Conservation (phyloP, 2,797 vertebrate species). For the Gouania willdenowi region DNA sequence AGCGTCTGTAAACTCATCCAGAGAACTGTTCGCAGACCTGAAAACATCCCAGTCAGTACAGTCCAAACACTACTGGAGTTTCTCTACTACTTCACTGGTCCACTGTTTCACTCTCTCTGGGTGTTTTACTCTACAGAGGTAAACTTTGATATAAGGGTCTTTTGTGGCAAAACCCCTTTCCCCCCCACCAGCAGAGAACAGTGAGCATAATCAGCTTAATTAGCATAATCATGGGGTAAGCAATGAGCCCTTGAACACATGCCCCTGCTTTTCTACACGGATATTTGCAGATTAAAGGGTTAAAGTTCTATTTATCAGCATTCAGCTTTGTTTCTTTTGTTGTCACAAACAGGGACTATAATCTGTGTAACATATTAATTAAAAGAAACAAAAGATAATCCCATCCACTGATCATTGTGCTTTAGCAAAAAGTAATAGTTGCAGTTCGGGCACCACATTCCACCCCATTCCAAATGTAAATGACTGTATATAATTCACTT, state of each 20-base stretch:
- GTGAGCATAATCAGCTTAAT: constrained; percentile 63
- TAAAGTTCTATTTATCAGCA: constrained; percentile 25
- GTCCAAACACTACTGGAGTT: too few species aligned
- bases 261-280: constrained; percentile 44
- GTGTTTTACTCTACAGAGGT: constrained; percentile 47
- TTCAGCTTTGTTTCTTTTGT: constrained; percentile 23
- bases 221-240: constrained; percentile 57
- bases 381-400: constrained; percentile 1
- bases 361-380: constrained; percentile 8
- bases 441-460: too few species aligned
- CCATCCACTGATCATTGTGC: background rate
- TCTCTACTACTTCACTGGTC: too few species aligned
- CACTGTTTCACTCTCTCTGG: constrained; percentile 17
- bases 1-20: too few species aligned
- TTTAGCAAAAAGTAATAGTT: too few species aligned
- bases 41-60: too few species aligned
- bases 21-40: too few species aligned
- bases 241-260: constrained; percentile 43
- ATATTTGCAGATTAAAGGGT: constrained; percentile 50
- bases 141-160: constrained; percentile 50
- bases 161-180: constrained; percentile 36
- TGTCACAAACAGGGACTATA: constrained; percentile 3
- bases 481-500: too few species aligned
- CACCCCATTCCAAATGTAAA: too few species aligned
- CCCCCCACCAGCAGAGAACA: constrained; percentile 44